Evolutionary conservation across 2,113 vertebrate genomes (phyloP).

Genomic region (Garra rufa): DNA sequence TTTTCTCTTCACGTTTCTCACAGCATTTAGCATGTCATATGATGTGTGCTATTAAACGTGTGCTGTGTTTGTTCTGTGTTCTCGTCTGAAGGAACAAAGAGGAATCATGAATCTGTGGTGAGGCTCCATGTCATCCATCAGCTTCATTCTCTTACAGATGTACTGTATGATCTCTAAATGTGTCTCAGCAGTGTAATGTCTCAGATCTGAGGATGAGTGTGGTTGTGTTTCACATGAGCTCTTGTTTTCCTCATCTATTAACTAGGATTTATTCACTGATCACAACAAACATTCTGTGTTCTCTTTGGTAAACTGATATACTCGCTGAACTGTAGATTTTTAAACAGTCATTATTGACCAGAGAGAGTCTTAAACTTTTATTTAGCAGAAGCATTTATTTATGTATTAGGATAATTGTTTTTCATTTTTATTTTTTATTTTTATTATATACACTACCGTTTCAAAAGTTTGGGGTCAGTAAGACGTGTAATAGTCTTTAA

Average conservation of each 20-base stretch:
- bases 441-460: too few relatives aligned
- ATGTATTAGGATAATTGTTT: too few relatives aligned
- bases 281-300: too few relatives aligned
- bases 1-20: conserved; percentile 39
- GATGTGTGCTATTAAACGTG: conserved; percentile 35
- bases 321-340: too few relatives aligned
- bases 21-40: conserved; percentile 1
- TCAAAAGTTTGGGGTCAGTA: too few relatives aligned
- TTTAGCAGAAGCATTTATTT: not conserved
- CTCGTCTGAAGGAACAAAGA: conserved; percentile 24
- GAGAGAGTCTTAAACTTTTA: not conserved
- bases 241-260: not conserved
- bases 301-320: too few relatives aligned
- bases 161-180: not conserved
- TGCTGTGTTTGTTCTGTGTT: not conserved
- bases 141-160: not conserved
- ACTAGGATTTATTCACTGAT: not conserved
- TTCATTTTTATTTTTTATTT: too few relatives aligned
- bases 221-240: not conserved
- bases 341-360: too few relatives aligned
- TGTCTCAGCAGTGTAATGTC: too few relatives aligned
- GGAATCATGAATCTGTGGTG: conserved; percentile 32
- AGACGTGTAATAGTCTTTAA: too few relatives aligned
- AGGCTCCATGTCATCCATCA: not conserved
- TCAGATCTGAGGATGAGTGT: not conserved